Evolutionary conservation across 2,797 vertebrate genomes (phyloP).

Genomic region (Pangasius mekongensis): DNA sequence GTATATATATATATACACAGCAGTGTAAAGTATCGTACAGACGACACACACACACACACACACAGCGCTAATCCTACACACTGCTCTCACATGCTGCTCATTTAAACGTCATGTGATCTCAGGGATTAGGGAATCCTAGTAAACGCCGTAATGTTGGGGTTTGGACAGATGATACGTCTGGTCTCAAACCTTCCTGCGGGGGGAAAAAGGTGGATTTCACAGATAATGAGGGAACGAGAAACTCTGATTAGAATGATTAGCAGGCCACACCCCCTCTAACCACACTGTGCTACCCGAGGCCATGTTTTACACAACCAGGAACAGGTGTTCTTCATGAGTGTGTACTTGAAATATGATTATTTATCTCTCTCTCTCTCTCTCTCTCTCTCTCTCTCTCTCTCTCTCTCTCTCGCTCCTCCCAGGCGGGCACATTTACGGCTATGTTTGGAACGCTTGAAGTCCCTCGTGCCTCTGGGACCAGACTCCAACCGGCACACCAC

Average conservation of each 20-base stretch:
- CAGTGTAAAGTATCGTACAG: background rate
- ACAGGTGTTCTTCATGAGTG: constrained; percentile 10
- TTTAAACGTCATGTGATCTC: background rate
- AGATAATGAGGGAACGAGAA: background rate
- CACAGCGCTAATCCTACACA: background rate
- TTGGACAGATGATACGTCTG: no score
- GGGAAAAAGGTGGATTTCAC: background rate
- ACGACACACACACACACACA: background rate
- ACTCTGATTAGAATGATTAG: background rate
- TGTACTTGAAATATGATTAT: constrained; percentile 38
- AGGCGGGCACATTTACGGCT: constrained; percentile 90
- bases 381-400: constrained; percentile 11
- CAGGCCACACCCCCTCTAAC: background rate
- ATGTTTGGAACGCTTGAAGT: constrained; percentile 92
- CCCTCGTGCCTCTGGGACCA: constrained; percentile 86
- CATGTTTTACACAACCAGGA: constrained; percentile 7
- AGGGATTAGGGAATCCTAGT: background rate
- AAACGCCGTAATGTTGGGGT: no score
- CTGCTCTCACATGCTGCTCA: background rate
- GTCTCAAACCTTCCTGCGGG: background rate
- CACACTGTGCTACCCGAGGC: background rate
- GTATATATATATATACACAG: background rate
- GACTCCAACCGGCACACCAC: constrained; percentile 90
- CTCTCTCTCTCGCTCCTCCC: constrained; percentile 23
- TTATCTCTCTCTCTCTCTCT: constrained; percentile 34